Conservation (phyloP, 2,888 invertebrate species). For the Eubasilissa splendida region DNA sequence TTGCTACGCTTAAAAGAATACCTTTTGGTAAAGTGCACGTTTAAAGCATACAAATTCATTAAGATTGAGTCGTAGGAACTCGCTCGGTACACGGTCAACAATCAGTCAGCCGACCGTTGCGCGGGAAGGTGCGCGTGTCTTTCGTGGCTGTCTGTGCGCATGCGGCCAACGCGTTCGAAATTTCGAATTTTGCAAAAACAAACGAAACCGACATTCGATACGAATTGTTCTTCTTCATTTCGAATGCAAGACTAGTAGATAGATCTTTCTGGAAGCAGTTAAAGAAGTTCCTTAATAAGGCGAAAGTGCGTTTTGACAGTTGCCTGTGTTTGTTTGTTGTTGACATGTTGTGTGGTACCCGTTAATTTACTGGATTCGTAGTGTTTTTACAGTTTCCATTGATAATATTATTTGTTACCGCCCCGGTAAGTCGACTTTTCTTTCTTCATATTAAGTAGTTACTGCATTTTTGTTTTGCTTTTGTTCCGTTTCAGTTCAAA, state of each 20-base stretch:
- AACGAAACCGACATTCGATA: conserved; percentile 30
- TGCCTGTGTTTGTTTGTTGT: conserved; percentile 31
- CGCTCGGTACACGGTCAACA: neutral
- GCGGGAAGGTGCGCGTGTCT: conserved; percentile 32
- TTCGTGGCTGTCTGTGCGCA: conserved; percentile 19
- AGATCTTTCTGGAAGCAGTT: conserved; percentile 3
- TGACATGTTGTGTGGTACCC: conserved; percentile 20
- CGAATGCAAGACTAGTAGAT: neutral
- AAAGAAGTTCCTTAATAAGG: neutral
- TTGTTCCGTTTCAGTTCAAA: no score
- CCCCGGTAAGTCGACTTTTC: no score
- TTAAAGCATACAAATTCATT: neutral
- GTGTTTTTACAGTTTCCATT: neutral
- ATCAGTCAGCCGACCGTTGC: conserved; percentile 35
- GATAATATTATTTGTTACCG: no score
- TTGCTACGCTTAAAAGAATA: neutral
- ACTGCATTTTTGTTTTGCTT: no score
- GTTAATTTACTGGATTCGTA: conserved; percentile 16
- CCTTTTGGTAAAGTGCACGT: neutral
- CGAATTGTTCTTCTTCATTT: conserved; percentile 13
- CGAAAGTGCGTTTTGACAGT: conserved; percentile 27
- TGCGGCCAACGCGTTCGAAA: conserved; percentile 28
- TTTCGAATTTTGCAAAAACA: conserved; percentile 32
- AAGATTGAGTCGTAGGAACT: neutral
- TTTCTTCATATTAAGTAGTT: no score